A percentile compares a stretch with the other conserved stretches of the same genome.
Evolutionary conservation across 2,113 vertebrate species (phyloP).

Genomic region (Pteropus alecto): DNA sequence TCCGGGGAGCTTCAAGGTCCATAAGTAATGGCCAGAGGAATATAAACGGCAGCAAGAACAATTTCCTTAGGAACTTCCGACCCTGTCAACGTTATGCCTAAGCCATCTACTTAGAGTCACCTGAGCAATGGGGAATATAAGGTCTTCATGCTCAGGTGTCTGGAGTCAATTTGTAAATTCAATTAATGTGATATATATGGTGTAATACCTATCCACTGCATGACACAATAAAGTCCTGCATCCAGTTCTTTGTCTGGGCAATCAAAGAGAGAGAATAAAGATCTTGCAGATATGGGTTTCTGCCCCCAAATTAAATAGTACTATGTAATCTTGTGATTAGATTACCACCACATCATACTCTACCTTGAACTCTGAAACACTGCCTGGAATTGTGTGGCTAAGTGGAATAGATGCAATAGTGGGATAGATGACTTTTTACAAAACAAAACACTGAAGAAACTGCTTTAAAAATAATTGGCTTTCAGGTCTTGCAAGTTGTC

Average conservation of each 20-base stretch:
- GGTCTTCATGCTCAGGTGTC: constrained; percentile 28
- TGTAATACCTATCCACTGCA: not conserved
- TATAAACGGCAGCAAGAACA: constrained; percentile 31
- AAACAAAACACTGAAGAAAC: constrained; percentile 26
- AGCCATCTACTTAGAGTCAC: constrained; percentile 47
- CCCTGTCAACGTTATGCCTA: not conserved
- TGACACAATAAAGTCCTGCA: not conserved
- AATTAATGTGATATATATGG: not conserved
- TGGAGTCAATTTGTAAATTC: constrained; percentile 17
- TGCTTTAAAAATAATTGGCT: constrained; percentile 1
- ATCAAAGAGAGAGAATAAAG: not conserved
- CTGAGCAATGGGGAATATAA: constrained; percentile 34
- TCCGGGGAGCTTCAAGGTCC: constrained; percentile 57
- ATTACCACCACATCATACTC: not conserved
- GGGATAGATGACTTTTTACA: not conserved
- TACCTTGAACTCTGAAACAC: not conserved
- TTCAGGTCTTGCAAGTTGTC: not conserved
- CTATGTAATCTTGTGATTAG: not conserved
- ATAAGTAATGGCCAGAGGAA: constrained; percentile 36
- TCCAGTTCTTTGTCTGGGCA: not conserved
- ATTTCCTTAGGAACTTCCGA: constrained; percentile 40
- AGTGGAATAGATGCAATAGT: not conserved
- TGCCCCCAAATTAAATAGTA: not conserved
- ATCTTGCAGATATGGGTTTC: not conserved
- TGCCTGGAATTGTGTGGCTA: not conserved